Evolutionary conservation across 2,888 invertebrate species (phyloP).

Genomic region (Cephus pulcher): DNA sequence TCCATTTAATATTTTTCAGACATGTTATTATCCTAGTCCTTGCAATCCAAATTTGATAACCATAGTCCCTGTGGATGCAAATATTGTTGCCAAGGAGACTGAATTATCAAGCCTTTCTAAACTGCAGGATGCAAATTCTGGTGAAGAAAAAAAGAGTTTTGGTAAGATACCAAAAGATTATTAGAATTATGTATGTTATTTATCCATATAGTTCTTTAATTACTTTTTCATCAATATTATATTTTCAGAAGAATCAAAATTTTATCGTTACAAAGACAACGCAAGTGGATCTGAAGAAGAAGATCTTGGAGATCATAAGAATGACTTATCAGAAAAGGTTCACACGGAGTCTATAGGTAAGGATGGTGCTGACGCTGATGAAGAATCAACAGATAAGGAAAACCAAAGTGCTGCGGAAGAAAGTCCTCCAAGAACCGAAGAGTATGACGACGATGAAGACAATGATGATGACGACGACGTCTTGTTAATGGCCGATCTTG

Average conservation of each 20-base stretch:
- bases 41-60: conserved; percentile 68
- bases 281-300: conserved; percentile 66
- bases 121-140: background rate
- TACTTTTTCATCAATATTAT: conserved; percentile 7
- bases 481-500: conserved; percentile 62
- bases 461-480: conserved; percentile 60
- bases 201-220: background rate
- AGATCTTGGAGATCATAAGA: conserved; percentile 42
- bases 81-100: conserved; percentile 28
- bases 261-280: conserved; percentile 68
- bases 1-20: conserved; percentile 33
- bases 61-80: conserved; percentile 65
- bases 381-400: conserved; percentile 46
- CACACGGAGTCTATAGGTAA: background rate
- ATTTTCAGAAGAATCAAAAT: conserved; percentile 62
- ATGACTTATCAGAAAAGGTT: conserved; percentile 4
- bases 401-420: conserved; percentile 42
- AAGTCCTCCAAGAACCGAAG: conserved; percentile 24
- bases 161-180: background rate
- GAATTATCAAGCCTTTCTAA: background rate
- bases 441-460: conserved; percentile 40
- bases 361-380: conserved; percentile 48
- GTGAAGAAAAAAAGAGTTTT: background rate
- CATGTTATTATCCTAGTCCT: conserved; percentile 51
- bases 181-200: background rate